Base-by-base conservation (phyloP, 1,140 invertebrate genomes). In the Hesperophylax magnus region DNA sequence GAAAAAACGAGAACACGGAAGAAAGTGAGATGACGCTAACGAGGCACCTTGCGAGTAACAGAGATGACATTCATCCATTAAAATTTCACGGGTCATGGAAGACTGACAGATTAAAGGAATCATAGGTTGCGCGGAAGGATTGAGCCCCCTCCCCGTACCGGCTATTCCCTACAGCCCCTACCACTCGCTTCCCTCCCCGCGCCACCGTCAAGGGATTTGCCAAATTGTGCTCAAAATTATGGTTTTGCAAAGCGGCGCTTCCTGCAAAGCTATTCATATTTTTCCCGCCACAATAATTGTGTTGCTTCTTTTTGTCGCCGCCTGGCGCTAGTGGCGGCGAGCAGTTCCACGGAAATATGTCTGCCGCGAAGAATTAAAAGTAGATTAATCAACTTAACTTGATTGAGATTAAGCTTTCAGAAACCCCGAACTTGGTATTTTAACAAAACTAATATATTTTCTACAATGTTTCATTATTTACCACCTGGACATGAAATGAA, bases 91-190 rank as follows among this genome's bases (percentile, higher is more conserved):
- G 81, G 77, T 78, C 80, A 77, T 54, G 78, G 79, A 78, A 83
- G 75, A 82, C 82, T 82, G 82, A 85, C 84, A 84, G 81, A 84
- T 85, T 85, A 84, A 85, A 82, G 83, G 67, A 84, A 82, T 84
- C 83, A 84, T 82, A 71, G 78, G 58, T 24, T 58, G 61, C 81
- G 22, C 81, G 69, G 78, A 82, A 82, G 81, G 81, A 80, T 78
- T 81, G 76, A 74, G 76, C 67, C 56, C 61, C 47, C 20, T 47
- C 52, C 39, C 52, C 60, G 56, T 11, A 47, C 39, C 0, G 39
- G 39, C 39, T 47, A 47, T 47, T 47, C 11, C 39, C 39, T 47
- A 56, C 67, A 52, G 24, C 5, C 58, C 27, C 39, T 14, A 22
- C 39, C 74, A 2, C 74, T 18, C 56, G 20, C 2, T 47, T n/a